phyloP scores from a whole-genome alignment of 1,140 invertebrate species.

The Cydia amplana region DNA sequence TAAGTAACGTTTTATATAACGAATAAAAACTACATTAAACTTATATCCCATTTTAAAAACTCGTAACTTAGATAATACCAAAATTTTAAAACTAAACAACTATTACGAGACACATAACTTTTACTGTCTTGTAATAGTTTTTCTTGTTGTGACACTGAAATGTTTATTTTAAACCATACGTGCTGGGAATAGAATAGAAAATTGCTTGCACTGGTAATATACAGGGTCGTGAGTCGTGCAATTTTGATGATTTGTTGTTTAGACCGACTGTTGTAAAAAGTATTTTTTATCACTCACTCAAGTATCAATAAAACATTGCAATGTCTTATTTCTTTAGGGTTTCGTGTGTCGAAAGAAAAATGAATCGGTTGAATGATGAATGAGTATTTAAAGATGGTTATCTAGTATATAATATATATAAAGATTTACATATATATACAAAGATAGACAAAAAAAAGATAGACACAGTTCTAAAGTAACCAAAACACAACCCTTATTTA shows the following conservation, averaged over 20 bases:
- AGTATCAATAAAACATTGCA: not conserved
- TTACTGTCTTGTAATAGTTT: not conserved
- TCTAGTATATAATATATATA: too few relatives aligned
- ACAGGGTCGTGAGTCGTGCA: not conserved
- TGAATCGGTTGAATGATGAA: too few relatives aligned
- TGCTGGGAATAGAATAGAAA: not conserved
- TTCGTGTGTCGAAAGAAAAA: not conserved
- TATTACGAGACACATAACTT: not conserved
- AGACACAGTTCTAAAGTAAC: too few relatives aligned
- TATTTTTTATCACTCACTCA: not conserved
- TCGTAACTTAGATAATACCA: not conserved
- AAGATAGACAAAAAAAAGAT: too few relatives aligned
- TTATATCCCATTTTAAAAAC: not conserved
- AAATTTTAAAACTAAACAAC: not conserved
- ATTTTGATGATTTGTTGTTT: constrained; percentile 7
- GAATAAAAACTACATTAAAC: too few relatives aligned
- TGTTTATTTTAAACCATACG: not conserved
- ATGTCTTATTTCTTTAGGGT: not conserved
- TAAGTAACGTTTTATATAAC: too few relatives aligned
- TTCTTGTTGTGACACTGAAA: not conserved
- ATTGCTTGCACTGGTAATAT: not conserved
- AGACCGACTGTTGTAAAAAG: not conserved
- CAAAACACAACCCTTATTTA: too few relatives aligned
- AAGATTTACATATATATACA: too few relatives aligned
- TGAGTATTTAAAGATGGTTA: too few relatives aligned